A percentile compares a stretch with the other conserved stretches of the same genome.
Conservation (phyloP, 2,113 vertebrate genomes). For the Myrmophylax atrothorax region DNA sequence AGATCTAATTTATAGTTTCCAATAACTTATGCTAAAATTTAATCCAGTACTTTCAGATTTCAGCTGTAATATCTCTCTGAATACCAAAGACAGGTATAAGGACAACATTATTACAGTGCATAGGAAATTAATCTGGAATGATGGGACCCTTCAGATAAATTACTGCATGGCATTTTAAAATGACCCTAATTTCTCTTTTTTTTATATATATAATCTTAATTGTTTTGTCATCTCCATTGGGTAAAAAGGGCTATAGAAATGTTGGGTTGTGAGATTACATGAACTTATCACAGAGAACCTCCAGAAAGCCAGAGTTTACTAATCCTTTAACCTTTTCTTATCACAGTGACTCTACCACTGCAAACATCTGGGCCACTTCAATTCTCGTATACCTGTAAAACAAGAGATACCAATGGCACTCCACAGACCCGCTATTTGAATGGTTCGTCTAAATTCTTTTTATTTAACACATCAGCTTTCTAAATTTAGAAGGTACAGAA, state of each 20-base stretch:
- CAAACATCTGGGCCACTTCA: background rate
- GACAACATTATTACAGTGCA: constrained; percentile 24
- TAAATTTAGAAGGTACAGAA: background rate
- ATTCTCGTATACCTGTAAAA: background rate
- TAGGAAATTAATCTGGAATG: constrained; percentile 53
- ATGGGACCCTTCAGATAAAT: constrained; percentile 45
- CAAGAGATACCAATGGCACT: background rate
- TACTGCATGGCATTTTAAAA: constrained; percentile 45
- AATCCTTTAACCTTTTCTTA: background rate
- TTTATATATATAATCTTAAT: constrained; percentile 3
- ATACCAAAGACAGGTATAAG: constrained; percentile 37
- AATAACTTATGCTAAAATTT: constrained; percentile 52
- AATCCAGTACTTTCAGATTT: background rate
- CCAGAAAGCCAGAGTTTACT: background rate
- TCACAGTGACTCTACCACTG: background rate
- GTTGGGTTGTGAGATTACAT: background rate
- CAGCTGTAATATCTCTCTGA: constrained; percentile 28
- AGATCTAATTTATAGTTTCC: constrained; percentile 60
- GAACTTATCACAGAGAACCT: background rate
- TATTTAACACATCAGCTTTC: background rate
- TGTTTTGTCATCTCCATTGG: background rate
- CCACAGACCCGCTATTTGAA: background rate
- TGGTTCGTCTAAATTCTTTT: background rate
- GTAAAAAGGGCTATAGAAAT: background rate
- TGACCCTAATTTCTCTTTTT: constrained; percentile 57